A percentile compares a stretch with the other conserved stretches of the same genome.
These are phyloP conservation scores for Hecatera dysodea DNA, from an alignment of 2,888 invertebrate species.

Conservation along the genomic window DNA sequence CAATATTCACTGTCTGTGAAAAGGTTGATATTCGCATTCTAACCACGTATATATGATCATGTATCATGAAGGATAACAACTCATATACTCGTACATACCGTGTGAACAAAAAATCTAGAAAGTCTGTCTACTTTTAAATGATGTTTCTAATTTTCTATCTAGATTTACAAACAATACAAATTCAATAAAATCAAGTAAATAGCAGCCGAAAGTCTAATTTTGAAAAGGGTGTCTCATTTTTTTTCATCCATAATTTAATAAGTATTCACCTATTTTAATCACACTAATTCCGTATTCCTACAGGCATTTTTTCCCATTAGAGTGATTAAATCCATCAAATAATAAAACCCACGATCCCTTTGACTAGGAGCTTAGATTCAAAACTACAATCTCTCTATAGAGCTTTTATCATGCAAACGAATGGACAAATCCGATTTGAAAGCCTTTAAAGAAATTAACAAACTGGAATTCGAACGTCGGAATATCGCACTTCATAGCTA, in stretches of 20 bases:
- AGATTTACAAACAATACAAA: neutral
- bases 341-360: neutral
- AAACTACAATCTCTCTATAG: conserved; percentile 14
- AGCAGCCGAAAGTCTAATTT: neutral
- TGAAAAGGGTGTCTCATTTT: neutral
- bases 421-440: conserved; percentile 33
- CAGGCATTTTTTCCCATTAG: conserved; percentile 1
- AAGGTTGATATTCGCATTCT: conserved; percentile 12
- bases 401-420: conserved; percentile 39
- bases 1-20: conserved; percentile 28
- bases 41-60: conserved; percentile 35
- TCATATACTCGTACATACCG: conserved; percentile 16
- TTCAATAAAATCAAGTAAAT: neutral
- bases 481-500: neutral
- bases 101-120: neutral
- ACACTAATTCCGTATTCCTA: neutral
- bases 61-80: conserved; percentile 31
- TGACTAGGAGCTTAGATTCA: neutral
- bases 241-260: neutral
- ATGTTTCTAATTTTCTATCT: neutral
- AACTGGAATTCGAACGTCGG: conserved; percentile 8
- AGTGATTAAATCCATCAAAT: conserved; percentile 17
- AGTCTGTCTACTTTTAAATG: neutral
- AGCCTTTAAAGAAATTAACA: conserved; percentile 26
- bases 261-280: neutral